These are phyloP conservation scores for Lepidocyrtinus sp. DNA, from an alignment of 2,888 invertebrate genomes.

Conservation along the genomic window DNA sequence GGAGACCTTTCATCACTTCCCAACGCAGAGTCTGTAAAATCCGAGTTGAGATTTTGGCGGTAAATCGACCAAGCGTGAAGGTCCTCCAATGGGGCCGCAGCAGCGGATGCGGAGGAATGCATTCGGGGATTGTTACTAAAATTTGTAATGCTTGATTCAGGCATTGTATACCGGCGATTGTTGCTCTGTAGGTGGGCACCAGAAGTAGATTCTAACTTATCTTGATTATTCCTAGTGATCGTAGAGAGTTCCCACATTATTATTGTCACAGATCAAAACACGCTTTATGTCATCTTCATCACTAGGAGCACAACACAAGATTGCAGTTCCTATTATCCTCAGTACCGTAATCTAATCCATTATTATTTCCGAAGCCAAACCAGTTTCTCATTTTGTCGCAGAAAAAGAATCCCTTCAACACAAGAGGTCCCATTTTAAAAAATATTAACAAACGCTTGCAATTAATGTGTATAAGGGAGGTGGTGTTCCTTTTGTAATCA, in stretches of 20 bases:
- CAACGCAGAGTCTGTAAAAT: constrained; percentile 94
- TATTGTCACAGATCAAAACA: background rate
- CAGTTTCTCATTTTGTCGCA: constrained; percentile 16
- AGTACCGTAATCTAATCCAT: too few relatives aligned
- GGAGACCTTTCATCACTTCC: constrained; percentile 95
- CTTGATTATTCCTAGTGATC: constrained; percentile 24
- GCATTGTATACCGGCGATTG: constrained; percentile 41
- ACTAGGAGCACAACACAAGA: background rate
- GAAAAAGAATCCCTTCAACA: too few relatives aligned
- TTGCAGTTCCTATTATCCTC: background rate
- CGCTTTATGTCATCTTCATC: constrained; percentile 11
- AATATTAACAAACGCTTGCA: too few relatives aligned
- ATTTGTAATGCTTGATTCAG: constrained; percentile 45
- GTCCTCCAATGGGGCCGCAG: constrained; percentile 77
- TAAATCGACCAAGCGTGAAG: constrained; percentile 95
- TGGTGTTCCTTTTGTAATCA: too few relatives aligned
- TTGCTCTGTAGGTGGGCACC: constrained; percentile 13
- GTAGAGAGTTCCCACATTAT: constrained; percentile 51
- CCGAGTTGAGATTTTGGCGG: constrained; percentile 93
- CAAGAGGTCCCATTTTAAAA: constrained; percentile 15
- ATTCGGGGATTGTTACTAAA: constrained; percentile 41
- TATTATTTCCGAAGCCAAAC: constrained; percentile 3
- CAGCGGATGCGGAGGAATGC: constrained; percentile 27
- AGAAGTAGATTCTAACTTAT: constrained; percentile 33
- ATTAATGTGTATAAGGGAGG: too few relatives aligned